Conservation (phyloP, 2,113 vertebrate genomes). For the Albula glossodonta region DNA sequence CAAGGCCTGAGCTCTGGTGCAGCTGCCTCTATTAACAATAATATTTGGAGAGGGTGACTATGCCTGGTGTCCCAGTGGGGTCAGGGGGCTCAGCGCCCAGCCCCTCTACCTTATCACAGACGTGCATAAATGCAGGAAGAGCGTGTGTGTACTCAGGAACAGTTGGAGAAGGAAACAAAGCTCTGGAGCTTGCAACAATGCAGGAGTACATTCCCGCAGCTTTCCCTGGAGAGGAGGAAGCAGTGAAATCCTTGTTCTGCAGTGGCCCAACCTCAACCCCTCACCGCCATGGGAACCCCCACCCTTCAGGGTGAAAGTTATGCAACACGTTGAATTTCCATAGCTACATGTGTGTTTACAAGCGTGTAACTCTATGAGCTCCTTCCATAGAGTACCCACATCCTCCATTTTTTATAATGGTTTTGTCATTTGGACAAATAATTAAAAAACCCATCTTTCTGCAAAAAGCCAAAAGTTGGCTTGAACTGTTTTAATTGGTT, state of each 20-base stretch:
- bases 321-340: neutral
- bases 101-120: neutral
- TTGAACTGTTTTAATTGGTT: neutral
- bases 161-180: neutral
- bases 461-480: neutral
- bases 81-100: neutral
- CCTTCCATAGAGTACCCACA: too few species aligned
- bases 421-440: neutral
- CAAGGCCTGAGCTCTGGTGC: neutral
- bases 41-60: neutral
- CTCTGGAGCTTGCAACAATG: neutral
- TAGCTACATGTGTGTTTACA: too few species aligned
- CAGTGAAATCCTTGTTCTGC: constrained; percentile 9
- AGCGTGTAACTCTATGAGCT: neutral
- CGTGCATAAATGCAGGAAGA: constrained; percentile 24
- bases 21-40: neutral
- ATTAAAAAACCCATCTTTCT: neutral
- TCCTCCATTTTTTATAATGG: neutral
- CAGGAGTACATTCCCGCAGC: neutral
- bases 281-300: neutral
- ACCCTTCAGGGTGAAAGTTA: neutral
- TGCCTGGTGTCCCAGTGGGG: neutral
- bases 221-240: constrained; percentile 8
- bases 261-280: neutral
- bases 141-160: neutral